Evolutionary conservation across 1,140 invertebrate genomes (phyloP), one percentile per base, ranked within the genome.

Genomic region (Pseudomyrmex flavicornis): DNA sequence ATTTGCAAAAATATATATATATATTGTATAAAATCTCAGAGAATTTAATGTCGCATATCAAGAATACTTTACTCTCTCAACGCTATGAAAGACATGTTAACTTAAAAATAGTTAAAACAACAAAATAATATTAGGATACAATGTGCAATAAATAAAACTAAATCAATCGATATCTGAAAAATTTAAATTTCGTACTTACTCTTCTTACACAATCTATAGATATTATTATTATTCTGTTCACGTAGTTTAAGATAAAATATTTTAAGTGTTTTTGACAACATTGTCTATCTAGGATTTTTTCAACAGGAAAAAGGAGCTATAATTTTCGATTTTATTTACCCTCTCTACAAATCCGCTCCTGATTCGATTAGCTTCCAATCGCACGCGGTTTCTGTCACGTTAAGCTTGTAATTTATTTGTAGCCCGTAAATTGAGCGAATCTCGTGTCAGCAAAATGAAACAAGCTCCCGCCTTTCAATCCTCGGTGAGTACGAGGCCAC

Each of bases 321-420:
- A 52, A 77, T 54, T 68, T 77, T 68, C 74, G 17, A 77, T 35
- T 35, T 77, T 50, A 77, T 77, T 50, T 7, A 22, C 10, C 26
- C 9, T 35, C 35, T 35, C 0, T 20, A 44, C 50, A 54, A 13
- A 54, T 68, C 50, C 63, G 48, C 15, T 26, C 63, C n/a, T 35
- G 15, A 17, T 46, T 9, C 63, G 52, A 54, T 46, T 80, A 70
- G 63, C 20, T 61, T 73, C 54, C 22, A 68, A 48, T 66, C 44
- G 44, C 15, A 17, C 58, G 70, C 61, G 63, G 26, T 62, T 82
- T 88, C 87, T 77, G 83, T 82, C 76, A 54, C 85, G 54, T 80
- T 87, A 84, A 89, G 63, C 86, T 82, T 83, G 77, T 90, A 89
- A 87, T 89, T 87, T 85, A 87, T 83, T 80, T 85, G 79, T 63